Percentiles rank a stretch among this genome's conserved stretches.
These are phyloP conservation scores for Reticulitermes lucifugus DNA, from an alignment of 2,888 invertebrate species.

Conservation along the genomic window DNA sequence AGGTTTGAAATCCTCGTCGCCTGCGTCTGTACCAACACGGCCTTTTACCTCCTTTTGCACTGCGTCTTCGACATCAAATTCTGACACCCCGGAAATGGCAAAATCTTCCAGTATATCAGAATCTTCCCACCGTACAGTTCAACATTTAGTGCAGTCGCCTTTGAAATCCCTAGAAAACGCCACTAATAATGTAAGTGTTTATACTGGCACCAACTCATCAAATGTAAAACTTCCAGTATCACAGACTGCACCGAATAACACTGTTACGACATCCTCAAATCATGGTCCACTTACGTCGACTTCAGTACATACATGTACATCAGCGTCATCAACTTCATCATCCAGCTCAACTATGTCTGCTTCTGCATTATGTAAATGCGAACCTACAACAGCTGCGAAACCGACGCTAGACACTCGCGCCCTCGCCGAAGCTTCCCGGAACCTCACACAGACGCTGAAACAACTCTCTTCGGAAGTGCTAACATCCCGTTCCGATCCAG, in stretches of 20 bases:
- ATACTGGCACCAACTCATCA: neutral
- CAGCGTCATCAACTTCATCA: neutral
- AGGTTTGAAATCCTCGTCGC: constrained; percentile 14
- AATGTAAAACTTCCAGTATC: neutral
- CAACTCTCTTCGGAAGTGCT: constrained; percentile 91
- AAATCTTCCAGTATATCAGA: neutral
- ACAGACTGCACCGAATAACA: neutral
- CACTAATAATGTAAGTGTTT: constrained; percentile 32
- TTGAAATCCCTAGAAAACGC: constrained; percentile 47
- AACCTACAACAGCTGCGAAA: constrained; percentile 55
- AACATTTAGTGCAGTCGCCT: constrained; percentile 28
- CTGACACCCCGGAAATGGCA: neutral
- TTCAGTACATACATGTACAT: neutral
- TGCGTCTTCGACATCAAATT: constrained; percentile 33
- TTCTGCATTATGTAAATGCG: constrained; percentile 48
- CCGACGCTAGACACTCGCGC: constrained; percentile 76
- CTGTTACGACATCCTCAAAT: no score
- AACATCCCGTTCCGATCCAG: constrained; percentile 66
- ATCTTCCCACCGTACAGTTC: neutral
- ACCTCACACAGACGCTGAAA: constrained; percentile 90
- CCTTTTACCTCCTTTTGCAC: constrained; percentile 60
- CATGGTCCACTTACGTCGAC: no score
- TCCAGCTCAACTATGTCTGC: neutral
- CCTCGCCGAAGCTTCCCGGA: constrained; percentile 90
- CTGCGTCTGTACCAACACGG: constrained; percentile 16